Evolutionary conservation across 2,797 vertebrate species (phyloP).

Genomic region (Ctenopoma kingsleyae): DNA sequence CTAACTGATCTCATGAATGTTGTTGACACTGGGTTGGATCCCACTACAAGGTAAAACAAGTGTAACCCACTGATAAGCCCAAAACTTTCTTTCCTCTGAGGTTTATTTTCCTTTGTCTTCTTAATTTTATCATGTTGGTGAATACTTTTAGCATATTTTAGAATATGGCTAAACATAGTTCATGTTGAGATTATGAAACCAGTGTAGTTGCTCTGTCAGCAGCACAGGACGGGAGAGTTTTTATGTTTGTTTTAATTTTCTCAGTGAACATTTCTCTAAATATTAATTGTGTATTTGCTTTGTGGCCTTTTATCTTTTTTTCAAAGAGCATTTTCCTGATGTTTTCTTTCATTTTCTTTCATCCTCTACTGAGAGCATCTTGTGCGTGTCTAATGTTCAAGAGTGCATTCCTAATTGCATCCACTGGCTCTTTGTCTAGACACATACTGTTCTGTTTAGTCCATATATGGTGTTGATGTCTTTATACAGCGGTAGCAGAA

Average conservation of each 20-base stretch:
- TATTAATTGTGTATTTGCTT: conserved; percentile 55
- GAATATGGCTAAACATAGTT: conserved; percentile 25
- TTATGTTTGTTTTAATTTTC: neutral
- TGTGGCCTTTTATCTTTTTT: conserved; percentile 61
- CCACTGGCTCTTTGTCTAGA: conserved; percentile 29
- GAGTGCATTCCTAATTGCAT: conserved; percentile 63
- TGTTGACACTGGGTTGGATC: conserved; percentile 3
- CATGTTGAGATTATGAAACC: conserved; percentile 24
- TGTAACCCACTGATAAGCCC: neutral
- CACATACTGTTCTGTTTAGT: conserved; percentile 39
- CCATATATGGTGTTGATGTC: conserved; percentile 1
- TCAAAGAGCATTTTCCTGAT: conserved; percentile 51
- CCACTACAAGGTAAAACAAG: conserved; percentile 15
- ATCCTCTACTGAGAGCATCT: conserved; percentile 4
- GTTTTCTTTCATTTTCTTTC: conserved; percentile 56
- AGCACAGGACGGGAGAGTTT: conserved; percentile 32
- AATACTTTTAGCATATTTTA: conserved; percentile 41
- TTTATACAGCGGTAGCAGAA: conserved; percentile 29
- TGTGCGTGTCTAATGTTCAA: conserved; percentile 17
- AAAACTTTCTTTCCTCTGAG: conserved; percentile 9
- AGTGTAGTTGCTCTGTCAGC: conserved; percentile 52
- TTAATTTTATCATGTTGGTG: conserved; percentile 13
- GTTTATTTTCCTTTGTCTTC: conserved; percentile 22
- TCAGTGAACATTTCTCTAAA: conserved; percentile 36
- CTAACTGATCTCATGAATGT: conserved; percentile 11